Evolutionary conservation across 2,888 invertebrate species (phyloP).

Genomic region (Dusona sp.): DNA sequence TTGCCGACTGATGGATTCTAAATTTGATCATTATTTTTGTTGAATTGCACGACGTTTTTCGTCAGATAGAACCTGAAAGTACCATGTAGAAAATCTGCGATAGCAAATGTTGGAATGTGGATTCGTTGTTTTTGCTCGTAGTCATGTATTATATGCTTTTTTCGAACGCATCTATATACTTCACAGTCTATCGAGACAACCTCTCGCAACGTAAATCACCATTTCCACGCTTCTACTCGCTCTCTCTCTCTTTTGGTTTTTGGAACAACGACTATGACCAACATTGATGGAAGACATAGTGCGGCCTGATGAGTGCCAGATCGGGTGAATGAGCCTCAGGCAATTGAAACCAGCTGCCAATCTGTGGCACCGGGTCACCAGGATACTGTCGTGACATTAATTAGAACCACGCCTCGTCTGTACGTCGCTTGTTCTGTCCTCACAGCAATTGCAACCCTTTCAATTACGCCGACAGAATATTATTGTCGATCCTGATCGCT

Average conservation of each 20-base stretch:
- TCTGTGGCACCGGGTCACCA: slow-evolving; percentile 63
- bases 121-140: slow-evolving; percentile 5
- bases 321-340: slow-evolving; percentile 59
- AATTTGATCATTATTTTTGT: not conserved
- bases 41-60: not conserved
- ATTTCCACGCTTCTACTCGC: not conserved
- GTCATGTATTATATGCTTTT: slow-evolving; percentile 15
- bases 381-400: slow-evolving; percentile 65
- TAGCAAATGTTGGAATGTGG: not conserved
- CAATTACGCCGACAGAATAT: not conserved
- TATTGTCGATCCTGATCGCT: slow-evolving; percentile 31
- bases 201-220: slow-evolving; percentile 51
- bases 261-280: slow-evolving; percentile 45
- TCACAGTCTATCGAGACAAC: slow-evolving; percentile 8
- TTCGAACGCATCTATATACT: slow-evolving; percentile 14
- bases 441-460: not conserved
- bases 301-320: slow-evolving; percentile 54
- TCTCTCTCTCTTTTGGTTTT: not conserved
- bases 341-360: slow-evolving; percentile 65
- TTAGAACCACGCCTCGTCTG: slow-evolving; percentile 58
- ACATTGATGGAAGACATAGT: slow-evolving; percentile 56
- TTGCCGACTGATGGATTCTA: not conserved
- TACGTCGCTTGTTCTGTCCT: slow-evolving; percentile 40
- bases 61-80: not conserved
- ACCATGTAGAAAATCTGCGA: not conserved